phyloP scores from a whole-genome alignment of 2,113 vertebrate species.

The Esox niger region DNA sequence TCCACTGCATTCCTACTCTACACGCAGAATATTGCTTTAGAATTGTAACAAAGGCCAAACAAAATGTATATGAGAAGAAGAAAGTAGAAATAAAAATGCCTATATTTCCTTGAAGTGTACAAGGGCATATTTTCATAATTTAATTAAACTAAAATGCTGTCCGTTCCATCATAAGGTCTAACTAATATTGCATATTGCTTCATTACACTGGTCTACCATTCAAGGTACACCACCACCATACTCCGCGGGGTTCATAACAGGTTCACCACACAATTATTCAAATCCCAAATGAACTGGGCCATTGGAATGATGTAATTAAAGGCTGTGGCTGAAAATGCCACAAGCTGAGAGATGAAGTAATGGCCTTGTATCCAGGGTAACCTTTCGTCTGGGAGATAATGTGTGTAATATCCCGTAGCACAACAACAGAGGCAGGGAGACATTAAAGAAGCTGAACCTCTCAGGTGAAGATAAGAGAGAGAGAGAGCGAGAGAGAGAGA shows the following conservation, averaged over 20 bases:
- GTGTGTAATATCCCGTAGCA: slow-evolving; percentile 33
- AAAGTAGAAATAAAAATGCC: no score
- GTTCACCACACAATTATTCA: slow-evolving; percentile 64
- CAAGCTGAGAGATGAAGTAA: slow-evolving; percentile 65
- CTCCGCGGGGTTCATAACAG: slow-evolving; percentile 38
- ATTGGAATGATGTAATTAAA: slow-evolving; percentile 66
- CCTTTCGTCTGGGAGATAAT: slow-evolving; percentile 58
- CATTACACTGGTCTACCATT: slow-evolving; percentile 55
- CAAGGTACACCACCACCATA: slow-evolving; percentile 10
- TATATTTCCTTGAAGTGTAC: no score
- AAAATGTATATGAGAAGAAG: no score
- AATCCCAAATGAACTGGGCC: slow-evolving; percentile 58
- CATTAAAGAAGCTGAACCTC: slow-evolving; percentile 5
- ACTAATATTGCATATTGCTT: slow-evolving; percentile 49
- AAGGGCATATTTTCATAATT: no score
- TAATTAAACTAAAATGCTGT: no score
- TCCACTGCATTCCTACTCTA: no score
- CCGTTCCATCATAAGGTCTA: slow-evolving; percentile 44
- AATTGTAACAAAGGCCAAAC: no score
- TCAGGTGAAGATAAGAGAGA: not conserved
- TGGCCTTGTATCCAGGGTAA: slow-evolving; percentile 60
- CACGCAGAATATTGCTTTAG: no score
- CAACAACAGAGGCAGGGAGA: slow-evolving; percentile 28
- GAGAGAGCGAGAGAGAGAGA: no score
- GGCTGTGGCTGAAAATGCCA: slow-evolving; percentile 62